Conservation (phyloP, 2,797 vertebrate species). For the Acanthopagrus latus region DNA sequence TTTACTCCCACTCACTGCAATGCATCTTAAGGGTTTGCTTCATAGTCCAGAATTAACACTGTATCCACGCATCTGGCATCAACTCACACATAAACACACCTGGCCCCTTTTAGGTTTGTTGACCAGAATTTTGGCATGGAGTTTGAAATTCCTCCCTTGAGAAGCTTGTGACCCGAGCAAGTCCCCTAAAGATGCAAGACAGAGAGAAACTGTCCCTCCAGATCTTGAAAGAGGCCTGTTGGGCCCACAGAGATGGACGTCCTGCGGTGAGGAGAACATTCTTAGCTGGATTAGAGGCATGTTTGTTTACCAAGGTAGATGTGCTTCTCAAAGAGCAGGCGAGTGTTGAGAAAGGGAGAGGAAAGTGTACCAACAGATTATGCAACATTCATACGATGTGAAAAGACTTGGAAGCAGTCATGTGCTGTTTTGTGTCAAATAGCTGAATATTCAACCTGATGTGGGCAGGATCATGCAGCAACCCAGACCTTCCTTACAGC, state of each 20-base stretch:
- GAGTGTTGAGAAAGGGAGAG: constrained; percentile 40
- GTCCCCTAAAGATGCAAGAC: constrained; percentile 48
- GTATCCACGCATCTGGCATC: constrained; percentile 25
- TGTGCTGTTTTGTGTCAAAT: constrained; percentile 29
- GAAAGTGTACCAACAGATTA: constrained; percentile 32
- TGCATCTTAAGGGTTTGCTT: constrained; percentile 8
- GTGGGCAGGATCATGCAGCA: constrained; percentile 36
- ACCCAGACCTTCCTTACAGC: constrained; percentile 22
- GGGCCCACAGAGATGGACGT: constrained; percentile 52
- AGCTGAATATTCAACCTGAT: constrained; percentile 36
- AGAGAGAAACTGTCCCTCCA: constrained; percentile 50
- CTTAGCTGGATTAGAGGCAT: constrained; percentile 76
- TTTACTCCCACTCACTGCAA: constrained; percentile 27
- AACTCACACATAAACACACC: constrained; percentile 44
- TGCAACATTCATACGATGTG: constrained; percentile 50
- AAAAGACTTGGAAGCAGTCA: constrained; percentile 33
- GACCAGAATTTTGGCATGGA: constrained; percentile 40
- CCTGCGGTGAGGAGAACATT: constrained; percentile 76
- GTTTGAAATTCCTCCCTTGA: constrained; percentile 43
- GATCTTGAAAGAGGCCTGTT: constrained; percentile 58
- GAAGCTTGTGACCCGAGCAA: constrained; percentile 41
- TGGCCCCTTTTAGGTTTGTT: constrained; percentile 45
- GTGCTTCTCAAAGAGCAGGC: constrained; percentile 48
- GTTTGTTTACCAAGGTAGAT: constrained; percentile 75
- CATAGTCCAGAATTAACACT: constrained; percentile 16